Conservation (phyloP, 2,888 invertebrate species). For the Argyra leucocephala region DNA sequence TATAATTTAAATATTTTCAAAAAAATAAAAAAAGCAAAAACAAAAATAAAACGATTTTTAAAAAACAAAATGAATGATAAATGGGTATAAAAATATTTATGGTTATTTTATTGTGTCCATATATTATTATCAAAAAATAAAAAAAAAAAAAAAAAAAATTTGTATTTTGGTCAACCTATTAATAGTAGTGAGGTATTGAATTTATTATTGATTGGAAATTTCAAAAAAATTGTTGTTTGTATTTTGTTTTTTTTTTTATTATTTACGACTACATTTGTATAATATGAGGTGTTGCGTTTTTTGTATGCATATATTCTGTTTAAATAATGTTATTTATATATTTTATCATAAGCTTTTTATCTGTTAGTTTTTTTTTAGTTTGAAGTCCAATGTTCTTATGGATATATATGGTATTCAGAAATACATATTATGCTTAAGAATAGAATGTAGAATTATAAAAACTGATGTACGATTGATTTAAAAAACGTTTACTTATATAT, state of each 20-base stretch:
- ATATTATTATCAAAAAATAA: background rate
- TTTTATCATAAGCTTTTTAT: too few species aligned
- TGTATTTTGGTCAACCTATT: background rate
- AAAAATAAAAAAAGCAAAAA: background rate
- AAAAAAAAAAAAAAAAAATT: too few species aligned
- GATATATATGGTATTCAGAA: too few species aligned
- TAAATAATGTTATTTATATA: too few species aligned
- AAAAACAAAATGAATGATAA: background rate
- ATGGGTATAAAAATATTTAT: background rate
- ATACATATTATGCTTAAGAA: too few species aligned
- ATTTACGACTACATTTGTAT: background rate
- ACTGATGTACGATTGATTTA: too few species aligned
- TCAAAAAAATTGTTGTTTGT: background rate
- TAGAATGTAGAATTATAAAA: too few species aligned
- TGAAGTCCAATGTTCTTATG: too few species aligned
- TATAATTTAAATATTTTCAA: too few species aligned
- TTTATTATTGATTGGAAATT: conserved; percentile 3
- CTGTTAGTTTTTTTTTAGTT: too few species aligned
- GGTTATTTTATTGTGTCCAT: background rate
- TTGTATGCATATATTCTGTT: too few species aligned
- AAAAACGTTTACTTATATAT: too few species aligned
- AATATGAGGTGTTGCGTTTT: background rate
- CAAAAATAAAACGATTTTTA: background rate
- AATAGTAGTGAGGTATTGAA: background rate
- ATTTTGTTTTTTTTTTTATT: background rate